Evolutionary conservation across 1,140 invertebrate species (phyloP), one percentile per base, ranked within the genome.

Genomic region (Steinernema feltiae): DNA sequence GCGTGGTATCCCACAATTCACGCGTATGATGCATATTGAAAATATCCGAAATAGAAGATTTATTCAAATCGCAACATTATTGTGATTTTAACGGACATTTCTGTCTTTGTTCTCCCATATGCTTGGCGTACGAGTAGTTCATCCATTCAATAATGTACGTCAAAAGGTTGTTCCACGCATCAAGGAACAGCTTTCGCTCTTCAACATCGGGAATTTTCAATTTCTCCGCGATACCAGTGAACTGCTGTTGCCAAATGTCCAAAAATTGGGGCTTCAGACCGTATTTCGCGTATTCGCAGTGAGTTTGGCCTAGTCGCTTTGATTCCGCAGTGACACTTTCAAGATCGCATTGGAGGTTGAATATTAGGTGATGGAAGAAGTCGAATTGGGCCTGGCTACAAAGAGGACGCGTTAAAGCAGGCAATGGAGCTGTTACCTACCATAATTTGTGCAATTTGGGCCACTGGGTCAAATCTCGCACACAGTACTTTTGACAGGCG

Each of bases 221-320:
- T 30, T 46, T 30, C 15, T 32, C 18, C 1, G 70, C 70, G 41
- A 76, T 1, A 70, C 17, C 70, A 1, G 21, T 46, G 24, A 82
- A 82, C 41, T 82, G 71, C 31, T 85, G 84, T 72, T 84, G 80
- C 53, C 80, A 83, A 48, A 83, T 75, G 81, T 83, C 82, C 27
- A 83, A 48, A 71, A 83, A 83, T 30, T 83, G 82, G 21, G 82
- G 84, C 76, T 83, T 83, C 32, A 83, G 48, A 3, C 82, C 82
- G 70, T 74, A 85, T 41, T 84, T 69, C 0, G 78, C 80, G 53
- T 83, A 83, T 18, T 72, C 72, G n/a, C 81, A 73, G 46, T 83
- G 82, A 32, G 80, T 85, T 46, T 32, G 24, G 29, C 82, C 82
- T 24, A 82, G 69, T 48, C 75, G 35, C 18, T 32, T 30, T 21